Base-by-base conservation (phyloP, 2,888 invertebrate species). In the Acanthacorydalis orientalis region DNA sequence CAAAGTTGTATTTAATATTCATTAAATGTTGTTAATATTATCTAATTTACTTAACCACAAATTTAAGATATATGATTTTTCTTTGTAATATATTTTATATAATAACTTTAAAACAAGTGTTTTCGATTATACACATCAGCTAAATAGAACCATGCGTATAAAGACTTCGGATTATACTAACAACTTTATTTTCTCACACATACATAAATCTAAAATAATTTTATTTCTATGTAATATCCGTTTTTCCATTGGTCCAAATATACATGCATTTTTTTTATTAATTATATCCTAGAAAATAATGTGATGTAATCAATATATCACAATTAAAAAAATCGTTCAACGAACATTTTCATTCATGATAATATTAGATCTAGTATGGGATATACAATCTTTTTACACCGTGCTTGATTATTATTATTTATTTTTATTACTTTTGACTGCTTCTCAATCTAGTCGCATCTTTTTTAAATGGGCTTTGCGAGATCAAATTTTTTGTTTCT, bases 381-480 rank as follows among this genome's bases (percentile, higher is more conserved):
- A 7, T 16, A 15, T 38, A 15, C 15, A 38, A 23, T 23, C 23
- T 23, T 23, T 23, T 23, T 23, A 23, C 23, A 23, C 23, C 23
- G 23, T 23, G 23, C 31, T 31, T 31, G 11, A 43, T n/a, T 38
- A 31, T 14, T 46, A 15, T 40, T 39, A 34, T 15, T 38, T 31
- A 40, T 12, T 10, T 23, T 11, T 31, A n/a, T 70, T 68, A 70
- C 65, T 70, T 71, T 44, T 56, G 57, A 55, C 73, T 66, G 57
- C 72, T 73, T 51, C 75, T 67, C 54, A 75, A 57, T 49, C 74
- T 60, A n/a, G 68, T 62, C 15, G 64, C 60, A 44, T 68, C 66
- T 47, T 59, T 61, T 31, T 62, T 57, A 14, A 52, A 61, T 57
- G 55, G 46, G 56, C 31, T 40, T 11, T 31, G 16, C 34, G 47